phyloP scores from a whole-genome alignment of 2,888 invertebrate genomes.

The Alsophila aescularia region DNA sequence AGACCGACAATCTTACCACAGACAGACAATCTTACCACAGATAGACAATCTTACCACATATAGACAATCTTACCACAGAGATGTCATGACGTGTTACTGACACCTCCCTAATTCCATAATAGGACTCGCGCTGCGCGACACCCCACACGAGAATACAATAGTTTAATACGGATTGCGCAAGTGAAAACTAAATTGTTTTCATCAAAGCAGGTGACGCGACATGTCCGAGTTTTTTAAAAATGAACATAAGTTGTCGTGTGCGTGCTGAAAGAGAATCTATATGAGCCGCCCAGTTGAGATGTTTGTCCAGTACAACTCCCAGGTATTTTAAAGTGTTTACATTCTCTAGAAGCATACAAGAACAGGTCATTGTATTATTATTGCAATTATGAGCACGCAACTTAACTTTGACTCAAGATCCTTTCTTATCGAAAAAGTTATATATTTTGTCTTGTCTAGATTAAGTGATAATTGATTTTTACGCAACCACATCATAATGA shows the following conservation, averaged over 20 bases:
- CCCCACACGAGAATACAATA: constrained; percentile 2
- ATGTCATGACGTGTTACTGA: too few species aligned
- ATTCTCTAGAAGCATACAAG: background rate
- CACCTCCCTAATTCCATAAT: too few species aligned
- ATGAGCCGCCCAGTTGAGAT: constrained; percentile 10
- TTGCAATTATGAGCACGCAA: background rate
- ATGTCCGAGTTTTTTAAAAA: constrained; percentile 5
- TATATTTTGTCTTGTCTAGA: constrained; percentile 1
- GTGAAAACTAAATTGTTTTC: constrained; percentile 7
- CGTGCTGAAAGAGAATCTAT: background rate
- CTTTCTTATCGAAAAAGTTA: background rate
- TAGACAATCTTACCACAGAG: too few species aligned
- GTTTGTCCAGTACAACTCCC: constrained; percentile 7
- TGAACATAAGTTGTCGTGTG: background rate
- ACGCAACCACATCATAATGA: constrained; percentile 14
- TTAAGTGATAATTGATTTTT: constrained; percentile 20
- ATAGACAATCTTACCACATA: too few species aligned
- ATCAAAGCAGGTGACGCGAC: background rate
- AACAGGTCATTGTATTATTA: background rate
- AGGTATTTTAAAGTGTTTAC: constrained; percentile 10
- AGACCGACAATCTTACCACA: too few species aligned
- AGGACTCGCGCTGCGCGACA: too few species aligned
- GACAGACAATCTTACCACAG: too few species aligned
- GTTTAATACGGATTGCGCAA: constrained; percentile 2
- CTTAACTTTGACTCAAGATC: too few species aligned